Evolutionary conservation across 1,140 invertebrate species (phyloP).

Genomic region (Euglossa dilemma): DNA sequence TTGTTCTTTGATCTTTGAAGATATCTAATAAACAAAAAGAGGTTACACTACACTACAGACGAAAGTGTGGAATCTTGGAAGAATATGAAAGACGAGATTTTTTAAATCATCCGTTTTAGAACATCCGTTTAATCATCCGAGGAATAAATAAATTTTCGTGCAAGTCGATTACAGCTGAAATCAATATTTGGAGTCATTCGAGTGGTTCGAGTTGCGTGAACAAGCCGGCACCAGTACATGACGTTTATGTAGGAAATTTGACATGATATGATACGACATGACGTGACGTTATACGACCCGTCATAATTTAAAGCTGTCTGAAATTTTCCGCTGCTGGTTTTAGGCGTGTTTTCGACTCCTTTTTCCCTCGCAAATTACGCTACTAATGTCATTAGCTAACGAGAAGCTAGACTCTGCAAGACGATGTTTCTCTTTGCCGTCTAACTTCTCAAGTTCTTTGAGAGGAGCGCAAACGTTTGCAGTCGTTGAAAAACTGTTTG

Average conservation of each 20-base stretch:
- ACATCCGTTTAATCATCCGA: too few species aligned
- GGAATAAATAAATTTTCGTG: neutral
- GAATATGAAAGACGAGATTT: neutral
- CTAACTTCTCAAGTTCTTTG: slow-evolving; percentile 11
- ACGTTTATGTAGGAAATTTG: slow-evolving; percentile 45
- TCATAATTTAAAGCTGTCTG: neutral
- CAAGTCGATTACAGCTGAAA: neutral
- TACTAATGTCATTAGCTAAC: slow-evolving; percentile 60
- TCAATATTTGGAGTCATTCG: neutral
- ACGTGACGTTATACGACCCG: slow-evolving; percentile 5
- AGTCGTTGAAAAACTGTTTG: neutral
- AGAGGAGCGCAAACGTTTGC: slow-evolving; percentile 11
- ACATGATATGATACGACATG: slow-evolving; percentile 48
- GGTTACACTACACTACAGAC: too few species aligned
- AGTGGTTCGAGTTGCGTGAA: neutral
- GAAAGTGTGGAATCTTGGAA: neutral
- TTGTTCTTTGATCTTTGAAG: too few species aligned
- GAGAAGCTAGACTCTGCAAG: slow-evolving; percentile 14
- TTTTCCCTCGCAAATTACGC: slow-evolving; percentile 22
- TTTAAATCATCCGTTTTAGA: too few species aligned
- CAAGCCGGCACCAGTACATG: slow-evolving; percentile 12
- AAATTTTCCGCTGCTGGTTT: neutral
- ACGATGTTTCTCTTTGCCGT: neutral
- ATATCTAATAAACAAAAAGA: too few species aligned
- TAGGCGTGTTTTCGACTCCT: too few species aligned